Conservation (phyloP, 2,797 vertebrate genomes). For the Girardinus metallicus region DNA sequence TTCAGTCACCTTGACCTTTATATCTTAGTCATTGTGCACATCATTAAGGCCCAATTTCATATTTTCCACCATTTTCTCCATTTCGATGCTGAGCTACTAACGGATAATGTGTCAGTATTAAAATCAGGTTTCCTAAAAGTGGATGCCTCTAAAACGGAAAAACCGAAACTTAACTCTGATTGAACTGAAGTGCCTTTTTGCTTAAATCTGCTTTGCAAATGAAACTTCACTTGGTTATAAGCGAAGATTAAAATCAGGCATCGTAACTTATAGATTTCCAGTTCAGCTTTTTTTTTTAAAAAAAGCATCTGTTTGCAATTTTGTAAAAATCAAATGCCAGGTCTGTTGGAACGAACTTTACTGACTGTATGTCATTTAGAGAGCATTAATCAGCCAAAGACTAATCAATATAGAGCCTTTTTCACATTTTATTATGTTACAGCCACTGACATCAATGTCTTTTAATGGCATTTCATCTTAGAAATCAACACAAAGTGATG, state of each 20-base stretch:
- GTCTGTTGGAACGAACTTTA: not conserved
- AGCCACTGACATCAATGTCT: not conserved
- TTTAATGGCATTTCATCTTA: not conserved
- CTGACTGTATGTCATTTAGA: not conserved
- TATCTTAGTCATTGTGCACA: not conserved
- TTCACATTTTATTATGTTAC: not conserved
- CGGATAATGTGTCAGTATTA: not conserved
- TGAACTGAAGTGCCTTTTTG: no score
- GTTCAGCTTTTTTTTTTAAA: not conserved
- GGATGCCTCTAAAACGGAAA: not conserved
- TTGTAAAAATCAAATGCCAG: not conserved
- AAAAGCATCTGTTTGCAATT: not conserved
- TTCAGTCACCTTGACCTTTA: not conserved
- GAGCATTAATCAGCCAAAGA: not conserved
- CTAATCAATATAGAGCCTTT: not conserved
- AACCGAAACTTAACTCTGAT: not conserved
- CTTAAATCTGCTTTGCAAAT: no score
- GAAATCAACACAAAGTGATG: not conserved
- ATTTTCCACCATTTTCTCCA: not conserved
- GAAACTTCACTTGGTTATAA: no score
- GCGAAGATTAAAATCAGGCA: not conserved
- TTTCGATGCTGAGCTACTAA: not conserved
- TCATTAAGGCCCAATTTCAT: not conserved
- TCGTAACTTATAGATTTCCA: not conserved
- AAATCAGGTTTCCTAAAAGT: not conserved